Conservation (phyloP, 2,888 invertebrate genomes). For the Agonopterix heracliana region DNA sequence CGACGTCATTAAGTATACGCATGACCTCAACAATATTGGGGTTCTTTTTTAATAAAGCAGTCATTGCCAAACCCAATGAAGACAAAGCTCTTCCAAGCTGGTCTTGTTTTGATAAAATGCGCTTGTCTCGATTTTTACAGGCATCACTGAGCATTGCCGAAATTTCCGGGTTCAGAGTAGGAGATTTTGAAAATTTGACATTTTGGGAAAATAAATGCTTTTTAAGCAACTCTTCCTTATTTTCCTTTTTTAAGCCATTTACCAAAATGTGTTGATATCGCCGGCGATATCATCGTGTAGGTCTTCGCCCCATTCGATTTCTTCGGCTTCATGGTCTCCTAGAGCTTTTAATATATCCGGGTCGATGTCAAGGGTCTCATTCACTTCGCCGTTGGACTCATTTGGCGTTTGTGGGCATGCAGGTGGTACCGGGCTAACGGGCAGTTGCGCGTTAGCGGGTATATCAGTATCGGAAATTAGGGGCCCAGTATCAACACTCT, state of each 20-base stretch:
- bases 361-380: too few relatives aligned
- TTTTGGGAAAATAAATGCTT: background rate
- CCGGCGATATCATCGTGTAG: too few relatives aligned
- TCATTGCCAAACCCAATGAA: background rate
- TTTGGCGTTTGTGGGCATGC: background rate
- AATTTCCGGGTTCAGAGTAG: constrained; percentile 1
- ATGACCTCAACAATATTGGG: background rate
- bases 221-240: background rate
- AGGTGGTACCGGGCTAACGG: background rate
- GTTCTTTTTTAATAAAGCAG: background rate
- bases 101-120: background rate
- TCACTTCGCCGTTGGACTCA: too few relatives aligned
- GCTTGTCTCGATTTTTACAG: background rate
- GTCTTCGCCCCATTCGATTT: too few relatives aligned
- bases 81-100: background rate
- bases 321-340: too few relatives aligned
- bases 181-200: constrained; percentile 1
- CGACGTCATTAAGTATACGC: background rate
- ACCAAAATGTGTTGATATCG: too few relatives aligned
- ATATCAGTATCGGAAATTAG: too few relatives aligned
- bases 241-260: background rate
- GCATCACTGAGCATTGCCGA: background rate
- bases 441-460: too few relatives aligned
- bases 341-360: too few relatives aligned
- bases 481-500: too few relatives aligned